These are phyloP conservation scores for Solea senegalensis DNA, from an alignment of 2,113 vertebrate genomes.

Conservation along the genomic window DNA sequence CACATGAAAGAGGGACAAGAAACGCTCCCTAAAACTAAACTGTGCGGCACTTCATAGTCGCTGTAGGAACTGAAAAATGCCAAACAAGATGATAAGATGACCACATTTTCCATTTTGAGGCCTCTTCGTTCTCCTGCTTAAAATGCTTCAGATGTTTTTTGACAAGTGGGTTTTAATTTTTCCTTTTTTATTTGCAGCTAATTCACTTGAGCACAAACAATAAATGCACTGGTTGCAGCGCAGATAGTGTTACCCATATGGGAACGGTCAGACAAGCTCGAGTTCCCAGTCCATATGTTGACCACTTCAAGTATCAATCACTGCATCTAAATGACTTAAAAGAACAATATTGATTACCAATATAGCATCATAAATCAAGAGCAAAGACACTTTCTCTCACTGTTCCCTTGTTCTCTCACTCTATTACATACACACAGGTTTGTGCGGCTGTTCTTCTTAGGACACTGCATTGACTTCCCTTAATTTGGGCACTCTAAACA, in stretches of 20 bases:
- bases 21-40: constrained; percentile 25
- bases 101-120: not conserved
- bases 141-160: not conserved
- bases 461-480: too few species aligned
- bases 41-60: constrained; percentile 1
- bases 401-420: not conserved
- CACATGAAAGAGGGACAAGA: constrained; percentile 76
- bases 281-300: constrained; percentile 70
- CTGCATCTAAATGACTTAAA: constrained; percentile 70
- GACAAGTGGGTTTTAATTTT: constrained; percentile 17
- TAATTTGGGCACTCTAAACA: too few species aligned
- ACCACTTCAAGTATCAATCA: constrained; percentile 74
- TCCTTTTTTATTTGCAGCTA: constrained; percentile 62
- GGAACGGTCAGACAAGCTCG: constrained; percentile 67
- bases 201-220: constrained; percentile 70
- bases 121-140: not conserved
- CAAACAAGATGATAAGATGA: not conserved
- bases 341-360: constrained; percentile 79
- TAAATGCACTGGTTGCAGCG: constrained; percentile 56
- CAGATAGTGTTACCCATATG: constrained; percentile 73
- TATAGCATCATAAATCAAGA: constrained; percentile 75
- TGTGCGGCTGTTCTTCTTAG: too few species aligned
- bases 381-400: constrained; percentile 30
- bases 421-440: not conserved
- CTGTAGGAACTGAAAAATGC: constrained; percentile 7